Conservation (phyloP, 2,888 invertebrate genomes). For the Apomyelois bistriatella region DNA sequence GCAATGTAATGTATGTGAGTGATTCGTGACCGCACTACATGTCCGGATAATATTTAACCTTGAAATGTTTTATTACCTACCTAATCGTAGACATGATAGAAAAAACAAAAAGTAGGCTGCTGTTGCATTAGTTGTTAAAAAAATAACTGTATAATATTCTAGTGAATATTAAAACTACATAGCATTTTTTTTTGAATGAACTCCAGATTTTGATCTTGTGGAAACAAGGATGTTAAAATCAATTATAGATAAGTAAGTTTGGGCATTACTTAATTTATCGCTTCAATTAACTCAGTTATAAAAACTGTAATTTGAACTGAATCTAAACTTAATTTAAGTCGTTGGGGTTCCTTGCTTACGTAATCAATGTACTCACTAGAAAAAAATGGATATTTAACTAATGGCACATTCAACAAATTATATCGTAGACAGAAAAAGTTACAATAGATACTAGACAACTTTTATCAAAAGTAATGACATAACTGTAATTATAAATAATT, state of each 20-base stretch:
- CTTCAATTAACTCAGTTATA: conserved; percentile 10
- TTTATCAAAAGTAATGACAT: too few species aligned
- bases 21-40: conserved; percentile 6
- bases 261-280: conserved; percentile 20
- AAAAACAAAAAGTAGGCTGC: neutral
- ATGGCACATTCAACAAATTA: too few species aligned
- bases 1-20: neutral
- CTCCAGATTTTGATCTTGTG: neutral
- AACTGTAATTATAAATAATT: too few species aligned
- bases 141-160: too few species aligned
- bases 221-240: conserved; percentile 4
- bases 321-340: neutral
- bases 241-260: neutral
- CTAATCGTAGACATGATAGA: neutral
- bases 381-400: neutral
- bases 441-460: too few species aligned
- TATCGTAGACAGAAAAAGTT: too few species aligned
- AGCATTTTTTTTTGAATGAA: too few species aligned
- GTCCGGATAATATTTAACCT: conserved; percentile 7
- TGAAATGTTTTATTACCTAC: conserved; percentile 9
- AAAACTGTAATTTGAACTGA: neutral
- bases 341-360: neutral
- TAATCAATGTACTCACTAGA: neutral
- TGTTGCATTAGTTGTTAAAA: neutral
- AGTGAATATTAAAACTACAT: too few species aligned